Evolutionary conservation across 2,888 invertebrate genomes (phyloP), one percentile per base, ranked within the genome.

Genomic region (Torymus auratus): DNA sequence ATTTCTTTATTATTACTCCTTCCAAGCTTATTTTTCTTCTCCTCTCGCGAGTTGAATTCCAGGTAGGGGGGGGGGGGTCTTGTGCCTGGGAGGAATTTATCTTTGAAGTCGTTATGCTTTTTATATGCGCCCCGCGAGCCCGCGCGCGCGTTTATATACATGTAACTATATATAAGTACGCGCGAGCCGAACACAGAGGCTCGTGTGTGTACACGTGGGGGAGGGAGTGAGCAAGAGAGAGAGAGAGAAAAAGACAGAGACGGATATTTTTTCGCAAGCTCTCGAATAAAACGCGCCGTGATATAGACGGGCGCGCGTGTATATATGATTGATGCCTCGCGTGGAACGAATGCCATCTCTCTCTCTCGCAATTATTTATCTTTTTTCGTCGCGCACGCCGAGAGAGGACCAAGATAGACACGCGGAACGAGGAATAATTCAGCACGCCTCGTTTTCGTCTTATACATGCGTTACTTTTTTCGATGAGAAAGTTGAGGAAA

Each of bases 1-100:
- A 90, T 89, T 90, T 90, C 90, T 90, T 90, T 90, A 90, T 90
- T 90, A 90, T 90, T 90, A 89, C 89, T 89, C 88, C 87, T 87
- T 87, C 88, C 88, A 86, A 88, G 90, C 89, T 90, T 90, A 90
- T 90, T 90, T 90, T 90, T 90, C 90, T 90, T 89, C 87, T 86
- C 87, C 85, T 86, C 28, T 7, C 28, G 28, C 86, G 85, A 86
- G 86, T 87, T 87, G 88, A 87, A 89, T 89, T 89, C 88, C 88
- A 88, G 88, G 87, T 89, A 88, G 88, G 86, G 84, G 83, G 28
- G 28, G 3, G 28, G 28, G 28, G 28, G 28, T 28, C 28, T 86
- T 85, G 85, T 84, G 84, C 85, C 84, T 84, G 83, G 74, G 83
- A 83, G 84, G 85, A 86, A 86, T 86, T 86, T 86, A 86, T 86